phyloP scores from a whole-genome alignment of 2,113 vertebrate genomes.

The Motacilla tschutschensis region DNA sequence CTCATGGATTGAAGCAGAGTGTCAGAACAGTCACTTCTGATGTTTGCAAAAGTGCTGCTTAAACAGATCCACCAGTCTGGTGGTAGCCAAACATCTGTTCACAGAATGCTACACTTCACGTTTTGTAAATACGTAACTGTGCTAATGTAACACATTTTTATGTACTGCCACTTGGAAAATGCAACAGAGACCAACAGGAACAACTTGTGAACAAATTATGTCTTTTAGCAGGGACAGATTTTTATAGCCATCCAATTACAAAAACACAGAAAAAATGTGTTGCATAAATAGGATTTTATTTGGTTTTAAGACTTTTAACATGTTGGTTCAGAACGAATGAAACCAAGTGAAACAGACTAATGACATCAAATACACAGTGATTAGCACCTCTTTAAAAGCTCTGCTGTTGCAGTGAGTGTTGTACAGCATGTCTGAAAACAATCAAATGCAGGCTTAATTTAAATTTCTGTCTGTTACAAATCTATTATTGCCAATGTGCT shows the following conservation, averaged over 20 bases:
- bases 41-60: slow-evolving; percentile 45
- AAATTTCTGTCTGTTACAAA: not conserved
- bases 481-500: not conserved
- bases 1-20: not conserved
- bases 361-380: slow-evolving; percentile 33
- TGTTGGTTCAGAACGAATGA: not conserved
- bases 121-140: slow-evolving; percentile 44
- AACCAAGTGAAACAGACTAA: slow-evolving; percentile 9
- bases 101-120: slow-evolving; percentile 7
- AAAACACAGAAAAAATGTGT: not conserved
- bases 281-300: slow-evolving; percentile 36
- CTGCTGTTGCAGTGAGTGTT: not conserved
- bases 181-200: slow-evolving; percentile 28
- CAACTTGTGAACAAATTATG: slow-evolving; percentile 35
- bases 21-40: slow-evolving; percentile 33
- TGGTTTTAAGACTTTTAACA: not conserved
- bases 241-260: slow-evolving; percentile 33
- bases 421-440: not conserved
- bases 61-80: slow-evolving; percentile 36
- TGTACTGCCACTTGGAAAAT: slow-evolving; percentile 19
- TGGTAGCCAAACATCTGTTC: slow-evolving; percentile 55
- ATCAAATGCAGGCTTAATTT: not conserved
- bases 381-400: slow-evolving; percentile 40
- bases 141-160: slow-evolving; percentile 24
- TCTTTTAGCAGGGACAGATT: slow-evolving; percentile 28